These are phyloP conservation scores for Neocrepidodera transversa DNA, from an alignment of 2,888 invertebrate genomes.

Conservation along the genomic window DNA sequence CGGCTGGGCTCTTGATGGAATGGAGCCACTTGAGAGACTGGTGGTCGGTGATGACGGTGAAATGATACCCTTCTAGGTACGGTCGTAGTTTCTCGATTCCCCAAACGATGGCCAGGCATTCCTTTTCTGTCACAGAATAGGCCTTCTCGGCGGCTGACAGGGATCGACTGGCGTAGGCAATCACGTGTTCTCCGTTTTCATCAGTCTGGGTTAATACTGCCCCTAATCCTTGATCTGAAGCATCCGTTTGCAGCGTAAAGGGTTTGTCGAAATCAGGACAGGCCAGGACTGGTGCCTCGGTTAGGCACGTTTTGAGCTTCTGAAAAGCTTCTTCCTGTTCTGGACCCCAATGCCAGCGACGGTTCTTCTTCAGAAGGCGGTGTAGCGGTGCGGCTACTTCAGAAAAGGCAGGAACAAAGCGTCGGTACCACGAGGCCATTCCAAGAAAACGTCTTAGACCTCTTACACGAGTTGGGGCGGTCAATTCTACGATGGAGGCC, in stretches of 20 bases:
- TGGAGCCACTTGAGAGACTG: too few relatives aligned
- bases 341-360: slow-evolving; percentile 3
- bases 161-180: slow-evolving; percentile 37
- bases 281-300: slow-evolving; percentile 16
- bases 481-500: slow-evolving; percentile 3
- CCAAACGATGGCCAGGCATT: too few relatives aligned
- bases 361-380: slow-evolving; percentile 6
- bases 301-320: background rate
- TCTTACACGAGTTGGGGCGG: background rate
- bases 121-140: too few relatives aligned
- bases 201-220: slow-evolving; percentile 34
- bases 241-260: slow-evolving; percentile 41
- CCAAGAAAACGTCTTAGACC: slow-evolving; percentile 20
- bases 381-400: slow-evolving; percentile 4
- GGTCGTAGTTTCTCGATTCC: too few relatives aligned
- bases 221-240: slow-evolving; percentile 38
- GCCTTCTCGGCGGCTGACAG: too few relatives aligned
- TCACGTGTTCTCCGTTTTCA: slow-evolving; percentile 32
- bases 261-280: slow-evolving; percentile 36
- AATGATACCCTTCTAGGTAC: too few relatives aligned
- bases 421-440: slow-evolving; percentile 22
- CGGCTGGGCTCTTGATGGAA: too few relatives aligned
- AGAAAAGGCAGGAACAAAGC: slow-evolving; percentile 22
- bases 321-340: slow-evolving; percentile 15
- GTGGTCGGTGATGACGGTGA: too few relatives aligned